Conservation (phyloP, 2,113 vertebrate genomes). For the Eclectus roratus region DNA sequence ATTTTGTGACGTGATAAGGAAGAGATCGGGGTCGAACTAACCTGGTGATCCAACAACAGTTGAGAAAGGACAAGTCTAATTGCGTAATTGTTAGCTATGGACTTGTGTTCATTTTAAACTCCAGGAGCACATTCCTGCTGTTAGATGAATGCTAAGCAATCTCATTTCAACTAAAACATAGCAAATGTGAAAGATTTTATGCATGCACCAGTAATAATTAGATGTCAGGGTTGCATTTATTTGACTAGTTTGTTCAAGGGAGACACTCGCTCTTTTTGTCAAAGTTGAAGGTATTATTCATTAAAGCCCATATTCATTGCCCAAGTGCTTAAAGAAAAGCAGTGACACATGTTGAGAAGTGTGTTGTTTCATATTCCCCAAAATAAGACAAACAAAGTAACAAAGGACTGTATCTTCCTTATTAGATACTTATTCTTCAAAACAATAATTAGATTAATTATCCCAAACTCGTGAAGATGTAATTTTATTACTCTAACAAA, state of each 20-base stretch:
- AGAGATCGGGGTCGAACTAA: too few relatives aligned
- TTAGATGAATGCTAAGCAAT: background rate
- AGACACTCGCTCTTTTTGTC: background rate
- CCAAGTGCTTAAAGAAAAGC: background rate
- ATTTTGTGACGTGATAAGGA: background rate
- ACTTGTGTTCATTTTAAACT: background rate
- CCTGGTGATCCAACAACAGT: fast-evolving
- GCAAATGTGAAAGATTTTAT: background rate
- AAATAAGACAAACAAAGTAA: background rate
- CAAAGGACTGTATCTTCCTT: background rate
- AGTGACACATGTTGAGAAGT: background rate
- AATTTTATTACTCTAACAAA: slow-evolving; percentile 33
- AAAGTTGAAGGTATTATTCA: background rate
- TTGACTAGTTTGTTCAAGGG: background rate
- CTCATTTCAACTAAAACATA: background rate
- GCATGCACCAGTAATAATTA: background rate
- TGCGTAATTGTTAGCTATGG: fast-evolving
- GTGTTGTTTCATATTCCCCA: too few relatives aligned
- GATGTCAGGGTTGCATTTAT: background rate
- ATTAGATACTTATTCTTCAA: background rate
- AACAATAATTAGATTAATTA: slow-evolving; percentile 64
- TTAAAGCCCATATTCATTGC: background rate
- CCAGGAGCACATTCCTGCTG: background rate
- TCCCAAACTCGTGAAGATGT: background rate
- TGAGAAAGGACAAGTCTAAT: background rate